Percentiles rank a stretch among this genome's conserved stretches.
phyloP scores from a whole-genome alignment of 2,113 vertebrate genomes.

The Podarcis muralis region DNA sequence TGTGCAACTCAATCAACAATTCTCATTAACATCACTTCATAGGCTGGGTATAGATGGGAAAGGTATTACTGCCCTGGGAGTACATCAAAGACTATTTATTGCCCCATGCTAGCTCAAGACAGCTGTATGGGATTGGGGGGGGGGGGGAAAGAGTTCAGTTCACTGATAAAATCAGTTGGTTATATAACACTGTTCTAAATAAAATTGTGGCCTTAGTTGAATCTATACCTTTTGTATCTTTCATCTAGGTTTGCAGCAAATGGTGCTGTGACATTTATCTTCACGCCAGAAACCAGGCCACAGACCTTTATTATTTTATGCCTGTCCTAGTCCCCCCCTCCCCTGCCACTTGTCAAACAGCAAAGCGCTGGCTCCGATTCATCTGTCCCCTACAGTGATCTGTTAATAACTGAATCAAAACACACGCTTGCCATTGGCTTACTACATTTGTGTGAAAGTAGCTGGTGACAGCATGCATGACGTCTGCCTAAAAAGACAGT shows the following conservation, averaged over 20 bases:
- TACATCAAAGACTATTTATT: not conserved
- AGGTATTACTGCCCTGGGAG: no score
- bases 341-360: conserved; percentile 18
- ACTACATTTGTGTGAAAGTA: conserved; percentile 42
- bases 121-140: not conserved
- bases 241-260: not conserved
- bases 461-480: conserved; percentile 42
- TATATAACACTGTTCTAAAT: not conserved
- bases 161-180: not conserved
- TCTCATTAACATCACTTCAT: not conserved
- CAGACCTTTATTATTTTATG: not conserved
- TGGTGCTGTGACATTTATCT: not conserved
- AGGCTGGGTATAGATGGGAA: not conserved
- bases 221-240: not conserved
- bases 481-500: conserved; percentile 51
- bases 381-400: conserved; percentile 35
- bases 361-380: conserved; percentile 23
- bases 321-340: not conserved
- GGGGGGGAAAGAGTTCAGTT: not conserved
- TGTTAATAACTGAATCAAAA: conserved; percentile 56
- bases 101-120: not conserved
- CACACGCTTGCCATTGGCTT: conserved; percentile 35
- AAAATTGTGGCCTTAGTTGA: not conserved
- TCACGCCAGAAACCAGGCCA: conserved; percentile 15
- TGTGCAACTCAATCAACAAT: not conserved